Evolutionary conservation across 2,113 vertebrate genomes (phyloP), one percentile per base, ranked within the genome.

Genomic region (Brachionichthys hirsutus): DNA sequence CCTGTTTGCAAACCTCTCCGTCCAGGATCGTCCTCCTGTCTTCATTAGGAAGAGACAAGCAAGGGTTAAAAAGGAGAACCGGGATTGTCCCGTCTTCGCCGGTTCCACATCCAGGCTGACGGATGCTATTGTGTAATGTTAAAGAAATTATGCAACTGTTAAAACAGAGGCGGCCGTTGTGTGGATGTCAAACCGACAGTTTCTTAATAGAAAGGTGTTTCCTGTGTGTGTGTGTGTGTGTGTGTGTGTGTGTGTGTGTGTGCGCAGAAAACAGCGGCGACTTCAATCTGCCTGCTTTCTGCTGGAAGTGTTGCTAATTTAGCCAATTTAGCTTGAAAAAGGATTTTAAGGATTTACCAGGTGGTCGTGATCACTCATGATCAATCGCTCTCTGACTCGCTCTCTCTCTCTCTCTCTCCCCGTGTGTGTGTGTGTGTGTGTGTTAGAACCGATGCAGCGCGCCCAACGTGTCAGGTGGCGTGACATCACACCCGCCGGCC

Each of bases 391-490:
- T 30, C 5, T n/a, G n/a, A n/a, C n/a, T n/a, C n/a, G n/a, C n/a
- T n/a, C n/a, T n/a, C n/a, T n/a, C n/a, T n/a, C n/a, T n/a, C n/a
- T n/a, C 24, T 30, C 24, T 30, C 24, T 30, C 5, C 4, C 24
- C 8, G 24, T 30, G 24, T 30, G 24, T 30, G 24, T 30, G 24
- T 35, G 49, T 24, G 43, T 65, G 67, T 67, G 71, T 63, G 54
- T 67, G 50, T 42, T 4, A 6, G 24, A 4, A 0, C 67, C 16
- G 79, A 91, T 82, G 73, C 70, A 89, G 54, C 77, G 75, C 65
- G 70, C 56, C 66, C 85, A 87, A 87, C 85, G 76, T 90, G 78
- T 78, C 81, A 78, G 67, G 86, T 94, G 89, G 75, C 90, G 52
- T 94, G 93, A 93, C 91, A 88, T 89, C 63, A 80, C 73, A 51